Evolutionary conservation across 2,113 vertebrate genomes (phyloP), one percentile per base, ranked within the genome.

Genomic region (Urocitellus parryii): DNA sequence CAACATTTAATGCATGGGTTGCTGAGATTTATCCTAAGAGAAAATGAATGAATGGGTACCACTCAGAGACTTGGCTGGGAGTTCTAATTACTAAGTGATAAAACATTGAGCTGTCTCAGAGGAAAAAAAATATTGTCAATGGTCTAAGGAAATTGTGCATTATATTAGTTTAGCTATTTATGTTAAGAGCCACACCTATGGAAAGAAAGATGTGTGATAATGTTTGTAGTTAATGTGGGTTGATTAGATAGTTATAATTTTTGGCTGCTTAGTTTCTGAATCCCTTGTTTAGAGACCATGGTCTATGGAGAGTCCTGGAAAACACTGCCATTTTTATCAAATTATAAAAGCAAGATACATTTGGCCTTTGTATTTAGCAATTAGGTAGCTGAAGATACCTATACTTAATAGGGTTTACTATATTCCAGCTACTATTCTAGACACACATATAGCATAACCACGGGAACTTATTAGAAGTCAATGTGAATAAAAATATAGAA

Each of bases 371-470:
- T 32, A 0, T 51, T 84, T 73, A 5, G 6, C 29, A 84, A 70
- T n/a, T 42, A 77, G 6, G 24, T 61, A 53, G 68, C 53, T 61
- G 13, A 88, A 89, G 16, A 73, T 12, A 1, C 8, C 17, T 53
- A 70, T 1, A 34, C 0, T n/a, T 63, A 42, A 34, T 48, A 78
- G 34, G 42, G 6, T 27, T 0, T 12, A 48, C 7, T 4, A 1
- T n/a, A 48, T 51, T 34, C 39, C 39, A 92, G 53, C 25, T 29
- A 58, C 22, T 76, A 11, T 25, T 65, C 14, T 39, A 72, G 27
- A 89, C 13, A 73, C 34, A 37, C 2, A 39, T 6, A 13, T 8
- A 78, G 27, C 67, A 90, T 56, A 70, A n/a, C 25, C 16, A 29
- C 18, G 17, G 18, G 5, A 88, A 51, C 2, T 73, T 39, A 61